phyloP scores from a whole-genome alignment of 2,113 vertebrate species.

The Paratilapia polleni region DNA sequence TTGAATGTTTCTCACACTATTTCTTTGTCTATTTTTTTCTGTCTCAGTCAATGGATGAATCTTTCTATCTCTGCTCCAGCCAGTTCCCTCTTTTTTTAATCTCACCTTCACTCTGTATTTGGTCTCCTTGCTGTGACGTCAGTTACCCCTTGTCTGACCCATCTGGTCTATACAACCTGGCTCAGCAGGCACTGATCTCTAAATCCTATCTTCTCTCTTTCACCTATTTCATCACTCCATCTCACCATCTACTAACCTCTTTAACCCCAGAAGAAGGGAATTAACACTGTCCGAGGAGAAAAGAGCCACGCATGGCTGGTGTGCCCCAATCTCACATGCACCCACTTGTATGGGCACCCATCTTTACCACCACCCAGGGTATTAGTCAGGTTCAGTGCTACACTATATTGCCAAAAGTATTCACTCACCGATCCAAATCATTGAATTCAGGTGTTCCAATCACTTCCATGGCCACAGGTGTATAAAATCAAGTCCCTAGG shows the following conservation, averaged over 20 bases:
- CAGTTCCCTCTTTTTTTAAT: conserved; percentile 16
- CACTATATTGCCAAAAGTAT: no score
- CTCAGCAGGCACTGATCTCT: conserved; percentile 77
- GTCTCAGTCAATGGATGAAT: conserved; percentile 30
- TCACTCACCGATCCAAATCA: no score
- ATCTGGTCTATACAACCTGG: conserved; percentile 76
- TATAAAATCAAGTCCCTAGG: no score
- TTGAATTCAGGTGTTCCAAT: no score
- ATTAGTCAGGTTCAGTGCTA: conserved; percentile 43
- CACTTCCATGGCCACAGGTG: no score
- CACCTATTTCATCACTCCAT: conserved; percentile 53
- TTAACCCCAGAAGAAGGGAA: conserved; percentile 68
- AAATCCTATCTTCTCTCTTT: conserved; percentile 76
- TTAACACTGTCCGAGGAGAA: conserved; percentile 72
- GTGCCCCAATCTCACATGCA: conserved; percentile 72
- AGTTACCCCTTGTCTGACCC: conserved; percentile 71
- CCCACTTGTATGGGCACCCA: conserved; percentile 48
- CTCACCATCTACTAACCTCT: conserved; percentile 63
- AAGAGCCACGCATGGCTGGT: conserved; percentile 49
- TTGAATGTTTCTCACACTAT: conserved; percentile 60
- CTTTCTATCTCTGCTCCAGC: conserved; percentile 23
- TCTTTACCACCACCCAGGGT: conserved; percentile 49
- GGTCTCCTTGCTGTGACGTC: conserved; percentile 57
- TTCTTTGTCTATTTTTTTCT: conserved; percentile 44
- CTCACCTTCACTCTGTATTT: conserved; percentile 27